phyloP scores from a whole-genome alignment of 2,888 invertebrate species.

The Eulithis testata region DNA sequence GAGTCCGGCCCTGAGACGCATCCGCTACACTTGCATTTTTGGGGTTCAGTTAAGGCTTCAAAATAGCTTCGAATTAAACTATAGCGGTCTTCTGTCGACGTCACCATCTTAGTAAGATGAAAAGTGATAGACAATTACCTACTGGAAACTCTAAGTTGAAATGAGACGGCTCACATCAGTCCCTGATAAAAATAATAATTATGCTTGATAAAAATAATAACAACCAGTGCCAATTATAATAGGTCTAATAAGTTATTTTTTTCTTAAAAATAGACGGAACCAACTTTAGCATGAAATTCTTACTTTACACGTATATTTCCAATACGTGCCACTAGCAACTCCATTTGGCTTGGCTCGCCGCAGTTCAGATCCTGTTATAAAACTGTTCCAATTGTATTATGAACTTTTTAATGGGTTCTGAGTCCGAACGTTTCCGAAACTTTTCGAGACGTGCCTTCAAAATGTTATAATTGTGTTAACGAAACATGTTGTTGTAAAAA shows the following conservation, averaged over 20 bases:
- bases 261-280: slow-evolving; percentile 7
- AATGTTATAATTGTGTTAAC: not conserved
- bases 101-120: too few species aligned
- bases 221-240: too few species aligned
- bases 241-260: not conserved
- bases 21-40: slow-evolving; percentile 15
- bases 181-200: too few species aligned
- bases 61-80: too few species aligned
- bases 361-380: slow-evolving; percentile 23
- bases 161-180: too few species aligned
- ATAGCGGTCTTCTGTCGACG: too few species aligned
- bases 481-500: not conserved
- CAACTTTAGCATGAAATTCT: not conserved
- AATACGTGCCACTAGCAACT: slow-evolving; percentile 31
- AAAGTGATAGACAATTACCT: too few species aligned
- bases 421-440: slow-evolving; percentile 13
- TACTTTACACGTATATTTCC: slow-evolving; percentile 10
- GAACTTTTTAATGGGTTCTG: slow-evolving; percentile 29
- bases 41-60: slow-evolving; percentile 8
- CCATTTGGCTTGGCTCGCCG: slow-evolving; percentile 30
- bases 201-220: too few species aligned
- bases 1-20: slow-evolving; percentile 30
- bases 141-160: too few species aligned
- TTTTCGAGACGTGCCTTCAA: slow-evolving; percentile 18
- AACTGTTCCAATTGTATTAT: slow-evolving; percentile 30